A percentile compares a stretch with the other conserved stretches of the same genome.
Conservation (phyloP, 2,888 invertebrate genomes). For the Lithosia quadra region DNA sequence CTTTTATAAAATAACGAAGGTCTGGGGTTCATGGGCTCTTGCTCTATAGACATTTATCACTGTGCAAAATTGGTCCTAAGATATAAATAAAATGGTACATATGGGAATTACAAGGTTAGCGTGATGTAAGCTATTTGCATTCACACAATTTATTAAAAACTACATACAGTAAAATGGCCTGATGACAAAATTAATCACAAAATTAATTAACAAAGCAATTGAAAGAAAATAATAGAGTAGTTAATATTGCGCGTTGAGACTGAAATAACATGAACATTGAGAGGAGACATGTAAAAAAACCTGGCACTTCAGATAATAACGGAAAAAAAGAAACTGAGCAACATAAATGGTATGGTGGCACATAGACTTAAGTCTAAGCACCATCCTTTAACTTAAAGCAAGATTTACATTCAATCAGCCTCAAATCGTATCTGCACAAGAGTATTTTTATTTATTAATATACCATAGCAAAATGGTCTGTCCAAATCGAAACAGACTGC, state of each 20-base stretch:
- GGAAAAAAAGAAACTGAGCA: conserved; percentile 4
- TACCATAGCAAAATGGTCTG: conserved; percentile 51
- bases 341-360: conserved; percentile 18
- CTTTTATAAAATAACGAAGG: no score
- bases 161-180: conserved; percentile 38
- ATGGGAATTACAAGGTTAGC: conserved; percentile 44
- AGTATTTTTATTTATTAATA: conserved; percentile 46
- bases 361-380: conserved; percentile 13
- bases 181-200: conserved; percentile 11
- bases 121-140: conserved; percentile 46
- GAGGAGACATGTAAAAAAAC: conserved; percentile 55
- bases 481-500: conserved; percentile 39
- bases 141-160: conserved; percentile 40
- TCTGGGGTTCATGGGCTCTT: no score
- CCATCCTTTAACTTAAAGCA: conserved; percentile 22
- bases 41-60: conserved; percentile 45
- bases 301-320: conserved; percentile 46
- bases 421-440: conserved; percentile 56
- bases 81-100: conserved; percentile 23
- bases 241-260: conserved; percentile 54
- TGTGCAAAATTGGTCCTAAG: conserved; percentile 49
- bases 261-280: conserved; percentile 52
- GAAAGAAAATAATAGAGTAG: conserved; percentile 40
- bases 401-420: conserved; percentile 51
- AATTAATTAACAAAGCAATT: conserved; percentile 52